phyloP scores from a whole-genome alignment of 2,888 invertebrate genomes.

The Pseudoips prasinana region DNA sequence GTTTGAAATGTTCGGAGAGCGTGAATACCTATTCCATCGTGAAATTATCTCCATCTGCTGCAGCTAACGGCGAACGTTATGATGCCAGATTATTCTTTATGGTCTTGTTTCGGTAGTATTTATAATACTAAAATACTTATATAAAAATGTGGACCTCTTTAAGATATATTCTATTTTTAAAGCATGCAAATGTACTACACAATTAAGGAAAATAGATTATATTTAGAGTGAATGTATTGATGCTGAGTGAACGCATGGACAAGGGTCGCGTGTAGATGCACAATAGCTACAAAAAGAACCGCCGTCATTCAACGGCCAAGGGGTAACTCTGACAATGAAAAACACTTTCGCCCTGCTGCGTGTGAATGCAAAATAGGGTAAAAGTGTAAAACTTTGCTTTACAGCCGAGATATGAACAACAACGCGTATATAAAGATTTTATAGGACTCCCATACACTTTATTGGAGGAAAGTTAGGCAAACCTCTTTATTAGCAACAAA shows the following conservation, averaged over 20 bases:
- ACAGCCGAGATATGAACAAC: conserved; percentile 42
- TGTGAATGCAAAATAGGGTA: conserved; percentile 67
- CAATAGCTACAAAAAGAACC: conserved; percentile 53
- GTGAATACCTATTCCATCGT: conserved; percentile 9
- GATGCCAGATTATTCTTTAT: conserved; percentile 13
- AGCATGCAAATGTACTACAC: conserved; percentile 12
- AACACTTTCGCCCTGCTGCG: conserved; percentile 65
- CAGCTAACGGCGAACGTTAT: conserved; percentile 9
- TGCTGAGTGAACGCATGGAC: conserved; percentile 40
- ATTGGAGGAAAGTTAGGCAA: conserved; percentile 47
- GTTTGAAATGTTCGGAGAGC: conserved; percentile 8
- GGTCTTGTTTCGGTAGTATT: conserved; percentile 1
- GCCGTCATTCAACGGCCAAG: conserved; percentile 53
- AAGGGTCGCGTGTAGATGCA: conserved; percentile 25
- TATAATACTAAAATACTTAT: no score
- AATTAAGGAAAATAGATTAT: conserved; percentile 26
- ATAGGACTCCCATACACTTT: conserved; percentile 45
- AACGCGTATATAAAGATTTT: conserved; percentile 45
- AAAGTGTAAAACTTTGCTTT: conserved; percentile 45
- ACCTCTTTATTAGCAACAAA: conserved; percentile 29
- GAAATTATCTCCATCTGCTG: conserved; percentile 20
- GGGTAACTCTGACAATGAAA: conserved; percentile 62
- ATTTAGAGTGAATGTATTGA: conserved; percentile 37
- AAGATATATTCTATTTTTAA: not conserved
- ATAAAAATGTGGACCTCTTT: no score